phyloP scores from a whole-genome alignment of 2,888 invertebrate species.

The Thymelicus sylvestris region DNA sequence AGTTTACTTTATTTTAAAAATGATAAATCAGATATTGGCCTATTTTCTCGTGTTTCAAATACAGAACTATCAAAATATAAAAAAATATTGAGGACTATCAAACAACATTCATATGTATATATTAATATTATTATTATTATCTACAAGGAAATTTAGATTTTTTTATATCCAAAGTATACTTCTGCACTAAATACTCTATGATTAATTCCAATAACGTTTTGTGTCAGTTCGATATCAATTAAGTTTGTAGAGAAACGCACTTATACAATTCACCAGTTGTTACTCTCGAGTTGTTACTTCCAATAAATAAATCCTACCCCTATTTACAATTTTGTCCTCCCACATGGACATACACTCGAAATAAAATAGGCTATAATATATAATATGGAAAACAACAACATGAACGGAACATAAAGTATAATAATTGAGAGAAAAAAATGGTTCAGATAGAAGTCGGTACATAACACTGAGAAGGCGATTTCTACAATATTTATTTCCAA shows the following conservation, averaged over 20 bases:
- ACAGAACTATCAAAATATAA: conserved; percentile 86
- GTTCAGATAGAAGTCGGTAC: conserved; percentile 61
- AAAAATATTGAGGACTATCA: conserved; percentile 85
- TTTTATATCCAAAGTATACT: conserved; percentile 79
- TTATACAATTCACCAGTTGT: conserved; percentile 63
- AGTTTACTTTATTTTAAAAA: conserved; percentile 59
- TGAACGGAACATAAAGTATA: conserved; percentile 54
- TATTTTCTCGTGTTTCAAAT: conserved; percentile 81
- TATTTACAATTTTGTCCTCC: conserved; percentile 80
- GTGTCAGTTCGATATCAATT: conserved; percentile 69
- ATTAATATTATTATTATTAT: conserved; percentile 79
- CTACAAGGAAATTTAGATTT: conserved; percentile 80
- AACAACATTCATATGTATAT: conserved; percentile 84
- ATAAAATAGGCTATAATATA: conserved; percentile 72
- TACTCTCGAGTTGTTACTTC: conserved; percentile 64
- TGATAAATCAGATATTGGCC: conserved; percentile 82
- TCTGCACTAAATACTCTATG: conserved; percentile 76
- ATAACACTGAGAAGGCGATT: conserved; percentile 65
- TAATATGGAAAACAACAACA: conserved; percentile 60
- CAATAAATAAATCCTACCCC: conserved; percentile 80
- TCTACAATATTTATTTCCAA: conserved; percentile 79
- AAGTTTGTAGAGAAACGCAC: conserved; percentile 64
- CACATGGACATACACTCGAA: conserved; percentile 82
- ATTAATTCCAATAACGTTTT: conserved; percentile 66
- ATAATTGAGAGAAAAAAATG: conserved; percentile 60